These are phyloP conservation scores for Macrosiphum euphorbiae DNA, from an alignment of 2,888 invertebrate species.

Conservation along the genomic window DNA sequence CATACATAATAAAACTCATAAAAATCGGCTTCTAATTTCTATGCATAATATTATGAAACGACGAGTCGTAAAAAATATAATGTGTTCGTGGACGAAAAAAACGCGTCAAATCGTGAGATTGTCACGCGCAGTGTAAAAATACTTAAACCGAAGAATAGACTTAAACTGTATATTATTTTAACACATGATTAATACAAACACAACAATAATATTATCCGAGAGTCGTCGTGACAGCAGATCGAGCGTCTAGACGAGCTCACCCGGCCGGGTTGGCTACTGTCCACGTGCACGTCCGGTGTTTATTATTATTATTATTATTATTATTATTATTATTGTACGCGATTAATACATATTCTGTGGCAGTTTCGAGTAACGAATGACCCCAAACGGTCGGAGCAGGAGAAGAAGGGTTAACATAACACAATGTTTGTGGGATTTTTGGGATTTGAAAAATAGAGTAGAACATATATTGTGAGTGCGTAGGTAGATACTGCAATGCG, in stretches of 20 bases:
- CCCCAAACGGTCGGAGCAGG: neutral
- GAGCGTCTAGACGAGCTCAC: neutral
- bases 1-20: neutral
- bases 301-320: neutral
- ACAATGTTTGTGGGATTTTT: neutral
- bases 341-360: slow-evolving; percentile 14
- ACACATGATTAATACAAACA: neutral
- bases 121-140: neutral
- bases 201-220: neutral
- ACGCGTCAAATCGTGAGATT: neutral
- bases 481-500: neutral
- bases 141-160: neutral
- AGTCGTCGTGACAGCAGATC: neutral
- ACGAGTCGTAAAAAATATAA: neutral
- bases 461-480: neutral
- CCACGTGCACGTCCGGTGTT: slow-evolving; percentile 19
- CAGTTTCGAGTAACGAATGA: neutral
- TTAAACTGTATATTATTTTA: neutral
- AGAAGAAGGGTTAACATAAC: neutral
- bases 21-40: neutral
- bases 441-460: neutral
- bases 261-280: slow-evolving; percentile 3
- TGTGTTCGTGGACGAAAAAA: neutral
- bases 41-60: neutral
- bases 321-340: too few species aligned